Evolutionary conservation across 2,797 vertebrate species (phyloP).

Genomic region (Acanthurus tractus): DNA sequence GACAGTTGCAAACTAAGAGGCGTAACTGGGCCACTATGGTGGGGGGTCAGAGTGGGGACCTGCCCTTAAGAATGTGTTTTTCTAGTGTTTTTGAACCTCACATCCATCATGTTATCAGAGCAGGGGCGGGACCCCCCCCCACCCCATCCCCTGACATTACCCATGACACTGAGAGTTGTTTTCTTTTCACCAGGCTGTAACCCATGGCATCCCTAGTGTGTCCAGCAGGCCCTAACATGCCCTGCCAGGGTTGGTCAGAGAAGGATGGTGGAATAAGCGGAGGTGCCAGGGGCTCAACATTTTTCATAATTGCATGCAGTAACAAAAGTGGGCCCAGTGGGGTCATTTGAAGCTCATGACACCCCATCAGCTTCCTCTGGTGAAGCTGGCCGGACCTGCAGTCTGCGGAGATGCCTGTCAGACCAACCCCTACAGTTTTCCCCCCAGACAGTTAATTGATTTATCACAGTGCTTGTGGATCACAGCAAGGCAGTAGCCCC

Average conservation of each 20-base stretch:
- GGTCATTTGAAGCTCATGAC: conserved; percentile 61
- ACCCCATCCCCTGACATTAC: conserved; percentile 9
- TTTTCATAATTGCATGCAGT: conserved; percentile 38
- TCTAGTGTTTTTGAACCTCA: conserved; percentile 32
- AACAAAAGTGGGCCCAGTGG: conserved; percentile 52
- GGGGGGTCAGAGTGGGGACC: conserved; percentile 61
- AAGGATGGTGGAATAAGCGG: conserved; percentile 29
- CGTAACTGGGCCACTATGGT: conserved; percentile 44
- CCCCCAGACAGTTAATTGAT: conserved; percentile 77
- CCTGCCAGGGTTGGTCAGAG: conserved; percentile 57
- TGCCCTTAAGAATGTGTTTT: conserved; percentile 44
- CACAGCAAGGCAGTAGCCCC: conserved; percentile 65
- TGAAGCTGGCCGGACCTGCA: conserved; percentile 72
- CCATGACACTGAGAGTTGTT: conserved; percentile 55
- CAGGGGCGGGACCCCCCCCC: background rate
- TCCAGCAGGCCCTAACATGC: conserved; percentile 71
- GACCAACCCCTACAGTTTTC: conserved; percentile 56
- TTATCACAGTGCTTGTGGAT: conserved; percentile 78
- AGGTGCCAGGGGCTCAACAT: conserved; percentile 52
- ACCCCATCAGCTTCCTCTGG: conserved; percentile 69
- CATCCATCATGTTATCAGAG: conserved; percentile 16
- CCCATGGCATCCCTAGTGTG: conserved; percentile 66
- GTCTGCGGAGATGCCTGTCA: conserved; percentile 78
- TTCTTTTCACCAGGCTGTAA: conserved; percentile 63
- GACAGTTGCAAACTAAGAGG: conserved; percentile 64